Evolutionary conservation across 2,888 invertebrate genomes (phyloP), one percentile per base, ranked within the genome.

Genomic region (Heliconius aoede): DNA sequence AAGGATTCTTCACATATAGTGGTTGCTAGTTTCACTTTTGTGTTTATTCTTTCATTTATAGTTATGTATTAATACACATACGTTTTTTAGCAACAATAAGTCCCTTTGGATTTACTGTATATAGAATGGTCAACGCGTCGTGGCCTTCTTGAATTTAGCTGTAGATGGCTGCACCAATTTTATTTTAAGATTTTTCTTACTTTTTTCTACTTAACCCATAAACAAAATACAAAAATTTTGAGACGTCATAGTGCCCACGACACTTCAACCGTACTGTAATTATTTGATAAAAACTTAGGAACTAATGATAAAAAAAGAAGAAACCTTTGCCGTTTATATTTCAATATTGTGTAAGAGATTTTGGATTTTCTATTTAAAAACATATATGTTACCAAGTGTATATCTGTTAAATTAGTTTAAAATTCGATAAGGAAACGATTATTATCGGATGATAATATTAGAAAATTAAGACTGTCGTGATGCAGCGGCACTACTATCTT

Each of bases 1-100:
- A 84, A 84, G 0, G 85, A 80, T 0, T 79, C 84, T 0, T 83
- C 85, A 0, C 77, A 67, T 24, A n/a, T 46, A 24, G 55, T 77
- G 11, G 51, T 80, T 71, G 73, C 76, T 72, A 78, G 76, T 68
- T 58, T 79, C 21, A 2, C 79, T 11, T 76, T 76, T 69, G 73
- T 82, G 15, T 36, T 80, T 40, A 51, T 81, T 3, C 73, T 74
- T 78, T 21, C 74, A 4, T 15, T 79, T 18, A n/a, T 78, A 13
- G 60, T 32, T 71, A 55, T 71, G 36, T 77, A 77, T 60, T 72
- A 46, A 74, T 30, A 8, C 65, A 9, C n/a, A 24, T 60, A 8
- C 40, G 18, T 40, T 28, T 4, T 21, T n/a, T 55, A 55, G n/a
- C 55, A 7, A 55, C 8, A 46, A 18, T n/a, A 55, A 55, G 9